Conservation (phyloP, 1,140 invertebrate genomes). For the Zophobas morio region DNA sequence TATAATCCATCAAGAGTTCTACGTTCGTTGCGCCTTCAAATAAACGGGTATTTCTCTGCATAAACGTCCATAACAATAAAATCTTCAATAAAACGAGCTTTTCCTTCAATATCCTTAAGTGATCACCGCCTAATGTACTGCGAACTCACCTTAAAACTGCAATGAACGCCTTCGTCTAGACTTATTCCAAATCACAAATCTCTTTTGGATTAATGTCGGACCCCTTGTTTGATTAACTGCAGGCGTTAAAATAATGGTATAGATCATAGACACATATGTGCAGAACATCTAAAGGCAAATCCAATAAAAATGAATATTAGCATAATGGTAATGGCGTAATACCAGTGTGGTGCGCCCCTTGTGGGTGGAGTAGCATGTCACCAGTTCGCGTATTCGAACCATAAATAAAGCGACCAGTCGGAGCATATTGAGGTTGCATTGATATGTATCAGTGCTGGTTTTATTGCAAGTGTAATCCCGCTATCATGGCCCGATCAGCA, state of each 20-base stretch:
- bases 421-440: slow-evolving; percentile 67
- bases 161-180: background rate
- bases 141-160: slow-evolving; percentile 28
- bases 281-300: slow-evolving; percentile 53
- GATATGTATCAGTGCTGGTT: slow-evolving; percentile 67
- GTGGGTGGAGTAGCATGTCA: slow-evolving; percentile 59
- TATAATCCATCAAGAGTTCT: too few relatives aligned
- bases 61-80: slow-evolving; percentile 17
- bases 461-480: slow-evolving; percentile 68
- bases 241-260: slow-evolving; percentile 58
- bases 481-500: slow-evolving; percentile 67
- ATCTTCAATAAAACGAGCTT: slow-evolving; percentile 19
- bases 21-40: background rate
- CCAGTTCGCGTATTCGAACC: slow-evolving; percentile 58
- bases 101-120: slow-evolving; percentile 24
- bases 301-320: slow-evolving; percentile 62
- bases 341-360: slow-evolving; percentile 8
- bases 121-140: slow-evolving; percentile 24
- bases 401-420: slow-evolving; percentile 64
- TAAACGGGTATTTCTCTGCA: background rate
- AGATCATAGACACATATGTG: slow-evolving; percentile 52
- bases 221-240: slow-evolving; percentile 54
- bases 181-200: background rate
- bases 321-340: slow-evolving; percentile 56
- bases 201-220: background rate